A percentile compares a stretch with the other conserved stretches of the same genome.
phyloP scores from a whole-genome alignment of 2,113 vertebrate species.

The Calyptommatus sinebrachiatus region DNA sequence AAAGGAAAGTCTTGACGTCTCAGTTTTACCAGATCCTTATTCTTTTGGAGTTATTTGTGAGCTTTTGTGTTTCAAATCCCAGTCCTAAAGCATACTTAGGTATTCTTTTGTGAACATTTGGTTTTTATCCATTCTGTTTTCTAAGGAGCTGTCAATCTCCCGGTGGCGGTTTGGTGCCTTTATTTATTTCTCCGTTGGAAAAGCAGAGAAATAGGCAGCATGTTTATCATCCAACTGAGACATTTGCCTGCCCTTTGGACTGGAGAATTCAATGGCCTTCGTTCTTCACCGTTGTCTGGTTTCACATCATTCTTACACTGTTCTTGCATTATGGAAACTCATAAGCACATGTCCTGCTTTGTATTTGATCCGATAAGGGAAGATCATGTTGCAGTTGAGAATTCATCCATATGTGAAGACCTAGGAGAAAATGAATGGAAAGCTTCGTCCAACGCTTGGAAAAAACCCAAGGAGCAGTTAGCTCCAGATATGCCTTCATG shows the following conservation, averaged over 20 bases:
- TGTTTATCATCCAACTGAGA: conserved; percentile 2
- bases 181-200: conserved; percentile 27
- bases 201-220: background rate
- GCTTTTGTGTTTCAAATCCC: conserved; percentile 20
- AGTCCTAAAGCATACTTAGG: conserved; percentile 11
- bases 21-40: conserved; percentile 20
- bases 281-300: background rate
- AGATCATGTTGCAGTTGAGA: too few relatives aligned
- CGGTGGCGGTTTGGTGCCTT: conserved; percentile 33
- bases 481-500: too few relatives aligned
- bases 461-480: too few relatives aligned
- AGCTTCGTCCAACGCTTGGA: too few relatives aligned
- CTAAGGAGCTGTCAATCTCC: conserved; percentile 34
- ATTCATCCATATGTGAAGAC: too few relatives aligned
- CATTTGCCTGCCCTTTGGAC: background rate
- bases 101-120: conserved; percentile 56
- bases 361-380: too few relatives aligned
- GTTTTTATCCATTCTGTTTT: conserved; percentile 51
- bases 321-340: background rate
- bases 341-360: too few relatives aligned
- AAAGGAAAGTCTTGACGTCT: conserved; percentile 38
- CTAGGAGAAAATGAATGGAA: too few relatives aligned
- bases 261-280: background rate
- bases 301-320: background rate
- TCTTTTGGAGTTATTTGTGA: conserved; percentile 16